Evolutionary conservation across 2,113 vertebrate species (phyloP), one percentile per base, ranked within the genome.

Genomic region (Cheirogaleus medius): DNA sequence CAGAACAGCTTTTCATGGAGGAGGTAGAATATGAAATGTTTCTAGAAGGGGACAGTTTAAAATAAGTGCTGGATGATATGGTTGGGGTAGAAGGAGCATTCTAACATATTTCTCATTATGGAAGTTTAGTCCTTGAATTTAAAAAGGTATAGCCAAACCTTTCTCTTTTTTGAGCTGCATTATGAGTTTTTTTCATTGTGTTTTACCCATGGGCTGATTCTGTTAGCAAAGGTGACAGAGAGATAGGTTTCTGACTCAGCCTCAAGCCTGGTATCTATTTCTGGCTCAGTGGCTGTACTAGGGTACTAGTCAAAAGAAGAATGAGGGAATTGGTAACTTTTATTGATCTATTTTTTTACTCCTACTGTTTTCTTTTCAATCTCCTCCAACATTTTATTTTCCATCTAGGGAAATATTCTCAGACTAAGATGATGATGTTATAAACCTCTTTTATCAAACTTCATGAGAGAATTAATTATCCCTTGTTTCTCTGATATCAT

Each of bases 381-480:
- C 3, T 78, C 44, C 10, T 86, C 39, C 20, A 78, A 77, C 44
- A 81, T 91, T 78, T 91, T 47, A 82, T 94, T 94, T 95, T 94
- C 6, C 20, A 88, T 83, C 15, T 63, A 64, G 23, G 44, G 66
- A 88, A 91, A 91, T 94, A 91, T 81, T 91, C 71, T 87, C 58
- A 93, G 85, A 73, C 47, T 42, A n/a, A 92, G 74, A 83, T 66
- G 32, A 89, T 91, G 92, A 85, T 93, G 56, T 97, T 58, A 66
- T 73, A 82, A 89, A 47, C 3, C 1, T 54, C 13, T 54, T 84
- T 91, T 76, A 83, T 93, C 34, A 97, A 82, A 93, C 15, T 93
- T 96, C 27, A 56, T 80, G 5, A 11, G 27, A 93, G 6, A 80
- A 90, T 82, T 91, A 80, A 90, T 82, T 91, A 58, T 44, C 44